These are phyloP conservation scores for Gastrophysa polygoni DNA, from an alignment of 2,888 invertebrate genomes.

Conservation along the genomic window DNA sequence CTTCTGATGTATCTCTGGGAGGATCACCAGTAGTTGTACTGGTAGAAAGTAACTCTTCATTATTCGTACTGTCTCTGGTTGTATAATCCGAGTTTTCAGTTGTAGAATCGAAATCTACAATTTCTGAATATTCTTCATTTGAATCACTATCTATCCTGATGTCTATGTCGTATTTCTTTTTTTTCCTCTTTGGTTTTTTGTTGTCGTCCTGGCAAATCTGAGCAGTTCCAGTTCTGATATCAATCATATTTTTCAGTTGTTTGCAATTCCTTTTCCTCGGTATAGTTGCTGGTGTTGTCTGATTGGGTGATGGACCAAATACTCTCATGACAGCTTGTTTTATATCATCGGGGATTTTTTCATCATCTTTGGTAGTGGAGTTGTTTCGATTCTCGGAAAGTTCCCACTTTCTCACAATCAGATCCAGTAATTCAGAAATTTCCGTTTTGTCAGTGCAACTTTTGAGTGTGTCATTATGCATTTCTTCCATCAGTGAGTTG, in stretches of 20 bases:
- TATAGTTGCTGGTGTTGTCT: background rate
- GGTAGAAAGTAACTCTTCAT: background rate
- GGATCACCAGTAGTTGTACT: background rate
- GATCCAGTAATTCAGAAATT: constrained; percentile 11
- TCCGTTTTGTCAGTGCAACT: constrained; percentile 15
- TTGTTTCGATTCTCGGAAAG: too few relatives aligned
- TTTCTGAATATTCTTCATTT: constrained; percentile 15
- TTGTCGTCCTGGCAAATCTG: constrained; percentile 20
- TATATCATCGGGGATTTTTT: constrained; percentile 6
- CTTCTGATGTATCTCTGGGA: background rate
- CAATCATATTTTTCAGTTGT: constrained; percentile 33
- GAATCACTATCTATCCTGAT: constrained; percentile 19
- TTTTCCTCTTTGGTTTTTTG: constrained; percentile 17
- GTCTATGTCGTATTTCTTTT: constrained; percentile 27
- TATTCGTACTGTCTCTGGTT: constrained; percentile 13
- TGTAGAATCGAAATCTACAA: constrained; percentile 21
- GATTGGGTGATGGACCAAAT: constrained; percentile 17
- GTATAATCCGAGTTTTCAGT: constrained; percentile 18
- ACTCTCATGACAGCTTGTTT: constrained; percentile 19
- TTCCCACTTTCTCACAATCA: too few relatives aligned
- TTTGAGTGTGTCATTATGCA: constrained; percentile 16
- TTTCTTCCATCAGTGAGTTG: constrained; percentile 4
- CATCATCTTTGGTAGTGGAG: too few relatives aligned
- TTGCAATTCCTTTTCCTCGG: constrained; percentile 29
- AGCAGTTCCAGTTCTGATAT: constrained; percentile 32